Evolutionary conservation across 2,113 vertebrate genomes (phyloP).

Genomic region (Gallinago undulata): DNA sequence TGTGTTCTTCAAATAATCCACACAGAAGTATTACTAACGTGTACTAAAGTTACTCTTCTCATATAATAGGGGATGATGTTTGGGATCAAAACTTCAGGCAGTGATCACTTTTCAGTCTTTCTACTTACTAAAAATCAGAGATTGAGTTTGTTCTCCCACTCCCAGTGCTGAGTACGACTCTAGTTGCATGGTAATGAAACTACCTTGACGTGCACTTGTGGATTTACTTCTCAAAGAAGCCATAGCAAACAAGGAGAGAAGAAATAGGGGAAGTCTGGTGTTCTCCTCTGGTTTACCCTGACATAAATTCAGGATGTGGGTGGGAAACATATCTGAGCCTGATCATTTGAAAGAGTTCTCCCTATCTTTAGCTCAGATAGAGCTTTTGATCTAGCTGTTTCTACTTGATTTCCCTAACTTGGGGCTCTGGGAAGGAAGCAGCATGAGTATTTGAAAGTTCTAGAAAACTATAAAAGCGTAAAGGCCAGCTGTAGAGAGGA

Average conservation of each 20-base stretch:
- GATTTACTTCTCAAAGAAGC: not conserved
- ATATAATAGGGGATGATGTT: not conserved
- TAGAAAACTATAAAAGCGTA: not conserved
- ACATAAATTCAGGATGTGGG: not conserved
- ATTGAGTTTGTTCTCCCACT: not conserved
- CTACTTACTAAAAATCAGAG: not conserved
- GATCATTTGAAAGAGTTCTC: not conserved
- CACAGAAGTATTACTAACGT: not conserved
- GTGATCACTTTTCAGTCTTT: not conserved
- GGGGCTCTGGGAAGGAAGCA: not conserved
- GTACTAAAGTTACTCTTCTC: not conserved
- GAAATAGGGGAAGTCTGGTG: not conserved
- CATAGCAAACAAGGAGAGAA: not conserved
- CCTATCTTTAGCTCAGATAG: not conserved
- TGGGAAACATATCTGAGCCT: not conserved
- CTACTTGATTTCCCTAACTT: not conserved
- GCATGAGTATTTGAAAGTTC: not conserved
- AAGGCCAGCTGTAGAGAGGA: not conserved
- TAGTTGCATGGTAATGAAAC: not conserved
- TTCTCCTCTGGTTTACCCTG: not conserved
- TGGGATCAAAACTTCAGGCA: not conserved
- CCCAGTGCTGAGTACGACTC: not conserved
- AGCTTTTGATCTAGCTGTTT: not conserved
- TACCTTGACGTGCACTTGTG: fast-evolving
- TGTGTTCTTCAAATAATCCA: not conserved